Evolutionary conservation across 2,113 vertebrate species (phyloP), one percentile per base, ranked within the genome.

Genomic region (Oenanthe oenanthe): DNA sequence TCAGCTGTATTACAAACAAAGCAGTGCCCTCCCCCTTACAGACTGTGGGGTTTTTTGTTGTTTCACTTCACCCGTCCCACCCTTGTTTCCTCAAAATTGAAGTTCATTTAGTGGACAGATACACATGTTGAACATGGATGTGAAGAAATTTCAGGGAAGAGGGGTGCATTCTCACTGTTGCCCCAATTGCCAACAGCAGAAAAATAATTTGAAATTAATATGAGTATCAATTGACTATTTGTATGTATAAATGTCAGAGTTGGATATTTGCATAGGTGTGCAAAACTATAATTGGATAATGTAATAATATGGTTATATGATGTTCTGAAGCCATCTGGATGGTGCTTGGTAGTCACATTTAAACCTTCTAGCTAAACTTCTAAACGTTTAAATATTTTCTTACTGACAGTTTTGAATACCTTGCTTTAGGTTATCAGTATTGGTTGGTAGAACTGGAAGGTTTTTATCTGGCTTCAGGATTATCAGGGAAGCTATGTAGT

Each of bases 361-460:
- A 38, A 91, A 45, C 60, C 95, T 13, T 88, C 88, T 63, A 73
- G 71, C 63, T 96, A 78, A 92, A 67, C n/a, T 94, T 96, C 34
- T 76, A 50, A 88, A 62, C 50, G 8, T 79, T 92, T 94, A 94
- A 96, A 53, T 60, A 71, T 79, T 76, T 89, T 93, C 94, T 88
- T 68, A 57, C 48, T 92, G 91, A 38, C 26, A 66, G 40, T 73
- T 79, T 87, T 65, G 60, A 88, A 88, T 91, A 57, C 60, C 50
- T 84, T 89, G 9, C 31, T 68, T 75, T 47, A 53, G n/a, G 8
- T 19, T 70, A 12, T 42, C 13, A 4, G 36, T 31, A 16, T 56
- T 57, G 28, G 7, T 36, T 68, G 56, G 20, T 86, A 62, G 47
- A 85, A 76, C 34, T n/a, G 48, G 48, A 62, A 81, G 18, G 13